Percentiles rank a stretch among this genome's conserved stretches.
Conservation (phyloP, 2,888 invertebrate genomes). For the Drosophila testacea region DNA sequence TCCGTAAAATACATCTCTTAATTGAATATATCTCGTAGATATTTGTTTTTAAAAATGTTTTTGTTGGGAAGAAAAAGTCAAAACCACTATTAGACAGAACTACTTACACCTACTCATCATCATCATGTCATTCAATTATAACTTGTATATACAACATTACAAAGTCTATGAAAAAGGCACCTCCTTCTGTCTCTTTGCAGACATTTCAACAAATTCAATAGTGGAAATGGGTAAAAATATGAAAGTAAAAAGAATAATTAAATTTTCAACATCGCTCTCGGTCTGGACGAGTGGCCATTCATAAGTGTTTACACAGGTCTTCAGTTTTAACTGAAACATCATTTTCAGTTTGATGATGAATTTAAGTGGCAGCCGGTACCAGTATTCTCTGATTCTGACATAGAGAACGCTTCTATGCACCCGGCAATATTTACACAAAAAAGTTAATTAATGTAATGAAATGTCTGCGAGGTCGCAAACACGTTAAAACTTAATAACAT, state of each 20-base stretch:
- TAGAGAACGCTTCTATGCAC: conserved; percentile 40
- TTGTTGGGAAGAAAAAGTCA: too few species aligned
- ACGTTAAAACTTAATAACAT: background rate
- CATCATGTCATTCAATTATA: background rate
- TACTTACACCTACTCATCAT: background rate
- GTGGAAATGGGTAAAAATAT: conserved; percentile 9
- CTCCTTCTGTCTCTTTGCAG: background rate
- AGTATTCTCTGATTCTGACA: conserved; percentile 30
- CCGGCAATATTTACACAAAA: conserved; percentile 67
- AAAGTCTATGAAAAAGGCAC: background rate
- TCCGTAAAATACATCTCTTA: too few species aligned
- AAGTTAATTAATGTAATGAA: conserved; percentile 77
- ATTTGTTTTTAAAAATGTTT: too few species aligned
- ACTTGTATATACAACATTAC: background rate
- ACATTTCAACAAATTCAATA: conserved; percentile 22
- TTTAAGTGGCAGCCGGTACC: conserved; percentile 59
- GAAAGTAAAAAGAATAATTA: conserved; percentile 55
- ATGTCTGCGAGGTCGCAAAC: conserved; percentile 23
- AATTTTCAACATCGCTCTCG: conserved; percentile 56
- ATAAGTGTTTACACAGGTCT: conserved; percentile 85
- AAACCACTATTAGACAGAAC: background rate
- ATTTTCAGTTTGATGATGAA: conserved; percentile 81
- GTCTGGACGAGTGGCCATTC: conserved; percentile 57
- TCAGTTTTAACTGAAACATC: conserved; percentile 85
- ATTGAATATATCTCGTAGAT: too few species aligned